A percentile compares a stretch with the other conserved stretches of the same genome.
These are phyloP conservation scores for Argyresthia goedartella DNA, from an alignment of 2,888 invertebrate genomes.

Conservation along the genomic window DNA sequence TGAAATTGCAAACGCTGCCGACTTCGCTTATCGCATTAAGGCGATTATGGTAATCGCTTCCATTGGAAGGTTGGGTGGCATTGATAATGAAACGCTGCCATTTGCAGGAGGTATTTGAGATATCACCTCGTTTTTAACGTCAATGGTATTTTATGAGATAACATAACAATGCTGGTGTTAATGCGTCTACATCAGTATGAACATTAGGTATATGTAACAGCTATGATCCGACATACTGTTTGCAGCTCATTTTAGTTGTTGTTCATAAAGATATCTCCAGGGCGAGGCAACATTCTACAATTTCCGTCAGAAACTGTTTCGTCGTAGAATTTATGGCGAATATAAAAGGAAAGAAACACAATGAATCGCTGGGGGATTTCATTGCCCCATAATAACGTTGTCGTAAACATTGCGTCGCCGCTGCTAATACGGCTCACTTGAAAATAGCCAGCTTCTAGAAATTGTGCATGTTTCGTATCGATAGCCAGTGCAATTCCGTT, in stretches of 20 bases:
- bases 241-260: not conserved
- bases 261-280: not conserved
- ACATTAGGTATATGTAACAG: too few species aligned
- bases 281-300: not conserved
- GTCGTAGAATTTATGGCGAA: conserved; percentile 5
- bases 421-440: not conserved
- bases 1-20: too few species aligned
- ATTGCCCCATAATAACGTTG: conserved; percentile 2
- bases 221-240: not conserved
- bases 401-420: not conserved
- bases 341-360: conserved; percentile 4
- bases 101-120: too few species aligned
- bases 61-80: too few species aligned
- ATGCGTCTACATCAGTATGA: too few species aligned
- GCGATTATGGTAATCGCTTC: too few species aligned
- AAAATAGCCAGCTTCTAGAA: conserved; percentile 3
- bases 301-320: conserved; percentile 5
- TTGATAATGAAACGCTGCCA: too few species aligned
- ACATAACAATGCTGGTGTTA: too few species aligned
- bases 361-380: not conserved
- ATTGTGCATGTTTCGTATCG: conserved; percentile 3
- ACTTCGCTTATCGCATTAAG: too few species aligned
- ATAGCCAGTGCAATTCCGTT: conserved; percentile 4
- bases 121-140: too few species aligned
- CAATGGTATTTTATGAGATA: too few species aligned